Conservation (phyloP, 2,797 vertebrate genomes). For the Heterohyrax brucei region DNA sequence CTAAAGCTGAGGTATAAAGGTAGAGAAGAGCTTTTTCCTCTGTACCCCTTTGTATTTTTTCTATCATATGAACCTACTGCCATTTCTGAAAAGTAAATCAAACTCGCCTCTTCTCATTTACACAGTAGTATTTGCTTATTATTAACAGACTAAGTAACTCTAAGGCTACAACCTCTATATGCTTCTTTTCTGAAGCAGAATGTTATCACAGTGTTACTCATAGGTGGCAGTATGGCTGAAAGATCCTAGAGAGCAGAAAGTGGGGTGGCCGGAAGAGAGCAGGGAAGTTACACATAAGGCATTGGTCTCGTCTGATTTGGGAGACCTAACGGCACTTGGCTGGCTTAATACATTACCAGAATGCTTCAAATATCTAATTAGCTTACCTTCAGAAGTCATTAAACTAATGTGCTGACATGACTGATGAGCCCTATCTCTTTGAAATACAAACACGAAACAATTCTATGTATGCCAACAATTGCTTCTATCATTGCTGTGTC, state of each 20-base stretch:
- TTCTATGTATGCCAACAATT: neutral
- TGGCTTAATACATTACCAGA: neutral
- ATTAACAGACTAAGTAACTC: conserved; percentile 14
- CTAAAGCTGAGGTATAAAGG: neutral
- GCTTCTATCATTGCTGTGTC: neutral
- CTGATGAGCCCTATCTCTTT: neutral
- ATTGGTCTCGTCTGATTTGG: neutral
- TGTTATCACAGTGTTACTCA: neutral
- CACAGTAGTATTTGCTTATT: neutral
- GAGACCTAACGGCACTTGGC: too few relatives aligned
- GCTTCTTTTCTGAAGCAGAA: neutral
- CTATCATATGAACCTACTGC: neutral
- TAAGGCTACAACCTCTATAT: neutral
- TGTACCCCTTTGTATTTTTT: neutral
- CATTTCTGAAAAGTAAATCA: neutral
- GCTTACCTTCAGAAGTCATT: conserved; percentile 23
- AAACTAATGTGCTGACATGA: neutral
- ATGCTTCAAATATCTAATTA: neutral
- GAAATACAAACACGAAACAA: neutral
- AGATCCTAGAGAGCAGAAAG: neutral
- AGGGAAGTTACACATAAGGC: neutral
- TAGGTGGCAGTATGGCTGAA: too few relatives aligned
- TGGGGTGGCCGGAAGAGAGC: neutral
- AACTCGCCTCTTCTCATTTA: neutral
- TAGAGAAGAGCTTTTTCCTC: neutral